Evolutionary conservation across 2,888 invertebrate genomes (phyloP).

Genomic region (Allacma fusca): DNA sequence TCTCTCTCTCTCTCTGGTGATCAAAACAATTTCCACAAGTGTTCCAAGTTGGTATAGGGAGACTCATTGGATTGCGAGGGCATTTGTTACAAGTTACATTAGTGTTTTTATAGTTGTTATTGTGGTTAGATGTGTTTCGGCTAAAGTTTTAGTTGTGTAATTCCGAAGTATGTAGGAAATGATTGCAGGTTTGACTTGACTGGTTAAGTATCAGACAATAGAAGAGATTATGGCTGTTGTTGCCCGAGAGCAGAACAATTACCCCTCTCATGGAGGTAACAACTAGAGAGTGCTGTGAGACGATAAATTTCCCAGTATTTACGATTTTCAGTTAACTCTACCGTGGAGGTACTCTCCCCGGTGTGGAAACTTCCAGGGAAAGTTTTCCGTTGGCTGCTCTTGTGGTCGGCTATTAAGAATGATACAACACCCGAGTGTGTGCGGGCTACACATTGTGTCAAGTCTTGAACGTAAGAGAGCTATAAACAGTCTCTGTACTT

Average conservation of each 20-base stretch:
- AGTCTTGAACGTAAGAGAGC: conserved; percentile 25
- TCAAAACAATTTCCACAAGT: no score
- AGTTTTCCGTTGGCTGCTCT: conserved; percentile 15
- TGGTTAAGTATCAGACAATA: no score
- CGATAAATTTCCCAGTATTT: conserved; percentile 19
- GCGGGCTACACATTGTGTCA: conserved; percentile 9
- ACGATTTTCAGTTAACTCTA: conserved; percentile 23
- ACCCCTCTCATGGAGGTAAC: neutral
- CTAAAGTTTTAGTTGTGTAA: no score
- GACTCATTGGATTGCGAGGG: no score
- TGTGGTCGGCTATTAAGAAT: conserved; percentile 51
- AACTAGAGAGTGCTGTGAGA: neutral
- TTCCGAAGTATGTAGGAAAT: no score
- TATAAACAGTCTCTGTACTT: conserved; percentile 15
- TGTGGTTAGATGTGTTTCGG: no score
- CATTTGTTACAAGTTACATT: no score
- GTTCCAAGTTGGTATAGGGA: no score
- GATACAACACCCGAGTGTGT: conserved; percentile 52
- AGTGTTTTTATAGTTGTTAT: no score
- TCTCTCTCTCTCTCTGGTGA: no score
- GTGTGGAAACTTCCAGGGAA: conserved; percentile 19
- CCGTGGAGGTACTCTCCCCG: conserved; percentile 1
- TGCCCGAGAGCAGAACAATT: conserved; percentile 25
- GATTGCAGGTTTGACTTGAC: neutral
- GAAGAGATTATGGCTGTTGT: no score